Evolutionary conservation across 2,888 invertebrate species (phyloP), one percentile per base, ranked within the genome.

Genomic region (Stramonita haemastoma): DNA sequence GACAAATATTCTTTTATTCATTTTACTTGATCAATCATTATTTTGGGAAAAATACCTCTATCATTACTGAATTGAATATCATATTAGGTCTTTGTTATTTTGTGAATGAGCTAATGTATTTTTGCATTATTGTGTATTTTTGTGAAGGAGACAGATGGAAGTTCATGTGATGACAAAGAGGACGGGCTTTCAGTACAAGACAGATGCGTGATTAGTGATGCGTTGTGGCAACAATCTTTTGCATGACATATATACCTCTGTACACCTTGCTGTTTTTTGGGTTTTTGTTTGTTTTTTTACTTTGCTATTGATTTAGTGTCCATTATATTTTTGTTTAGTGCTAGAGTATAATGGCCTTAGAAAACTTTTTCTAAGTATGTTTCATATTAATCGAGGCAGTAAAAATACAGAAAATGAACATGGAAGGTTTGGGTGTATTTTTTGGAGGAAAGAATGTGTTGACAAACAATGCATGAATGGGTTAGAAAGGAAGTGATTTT

Each of bases 221-320:
- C 29, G 46, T 83, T 83, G 81, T 46, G 81, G 46, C 36, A 46
- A 29, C 36, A 46, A 36, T 46, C 66, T 46, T 36, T 83, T 83
- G 81, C 46, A 83, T 83, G 81, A 36, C 81, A 83, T 83, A 83
- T 83, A 83, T 83, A 83, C 81, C 46, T 46, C 46, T 83, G 29
- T 83, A 83, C 36, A 83, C 22, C 46, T 83, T 83, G 36, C 46
- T 46, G 46, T 83, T 46, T 22, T 46, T 46, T 46, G 46, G 2
- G 2, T 2, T 46, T 46, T 46, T 46, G 8, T 46, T 46, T n/a
- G n/a, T n/a, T 66, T 66, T 66, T 66, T 36, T 46, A 83, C 81
- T 79, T 79, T 79, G 22, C 46, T 83, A 46, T 83, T 11, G 13
- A 46, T 83, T 34, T 13, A 79, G 22, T 83, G 22, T 11, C 36